Evolutionary conservation across 2,797 vertebrate genomes (phyloP), one percentile per base, ranked within the genome.

Genomic region (Carapus acus): DNA sequence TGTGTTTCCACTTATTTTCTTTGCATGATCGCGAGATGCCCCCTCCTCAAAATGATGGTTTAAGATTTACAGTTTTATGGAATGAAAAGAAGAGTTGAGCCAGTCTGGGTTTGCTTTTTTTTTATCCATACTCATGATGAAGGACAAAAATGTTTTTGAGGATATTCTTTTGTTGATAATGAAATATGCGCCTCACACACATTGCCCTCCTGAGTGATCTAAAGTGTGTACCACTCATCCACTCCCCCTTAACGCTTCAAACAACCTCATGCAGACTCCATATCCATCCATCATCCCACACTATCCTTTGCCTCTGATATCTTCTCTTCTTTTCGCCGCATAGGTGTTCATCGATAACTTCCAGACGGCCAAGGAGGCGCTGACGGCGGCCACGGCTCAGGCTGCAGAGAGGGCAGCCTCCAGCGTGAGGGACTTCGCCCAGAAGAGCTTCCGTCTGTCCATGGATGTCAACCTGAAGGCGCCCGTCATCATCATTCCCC

Each of bases 381-480:
- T 98, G 73, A 92, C 89, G 18, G 79, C 85, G 0, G 94, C 94
- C 0, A 97, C 95, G 0, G 90, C 79, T 17, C 93, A 97, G 55
- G 96, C 95, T 1, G 94, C 96, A 0, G 94, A 94, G 62, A 94
- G 90, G 64, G 96, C 96, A 0, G 95, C 93, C 6, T 94, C 88
- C 19, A 94, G 93, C 0, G 91, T 98, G 2, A 90, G 90, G 16
- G 92, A 89, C 58, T 81, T 97, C 0, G 91, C 95, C n/a, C 90
- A 92, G 62, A 92, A 92, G 80, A 96, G 92, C 44, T 93, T 93
- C 62, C 91, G 94, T 2, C 86, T 97, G 41, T 84, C 90, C 1
- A 62, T 94, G 86, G 87, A 89, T 62, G 80, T 98, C 55, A 71
- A 87, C n/a, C 76, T 99, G 66, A 96, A 97, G 80, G 96, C 95